Evolutionary conservation across 1,140 invertebrate genomes (phyloP).

Genomic region (Drosophila equinoxialis): DNA sequence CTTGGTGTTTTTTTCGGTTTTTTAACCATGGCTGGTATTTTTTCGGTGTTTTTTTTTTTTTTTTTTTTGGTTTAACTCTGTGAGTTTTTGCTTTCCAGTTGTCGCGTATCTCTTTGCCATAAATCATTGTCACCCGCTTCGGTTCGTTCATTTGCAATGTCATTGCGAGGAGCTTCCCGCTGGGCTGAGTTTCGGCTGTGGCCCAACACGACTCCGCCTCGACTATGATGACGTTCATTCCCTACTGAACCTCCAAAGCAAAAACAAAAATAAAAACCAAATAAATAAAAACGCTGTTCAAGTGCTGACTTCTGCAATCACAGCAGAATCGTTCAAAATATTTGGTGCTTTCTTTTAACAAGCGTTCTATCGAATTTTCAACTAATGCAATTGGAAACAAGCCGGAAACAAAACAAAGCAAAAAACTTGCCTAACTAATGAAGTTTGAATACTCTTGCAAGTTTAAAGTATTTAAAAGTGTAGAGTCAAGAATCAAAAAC

Average conservation of each 20-base stretch:
- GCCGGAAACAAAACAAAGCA: not conserved
- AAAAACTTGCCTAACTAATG: not conserved
- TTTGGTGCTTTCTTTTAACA: not conserved
- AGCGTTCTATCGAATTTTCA: not conserved
- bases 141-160: constrained; percentile 69
- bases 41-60: constrained; percentile 22
- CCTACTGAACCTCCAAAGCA: constrained; percentile 28
- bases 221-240: constrained; percentile 14
- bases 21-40: constrained; percentile 20
- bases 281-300: constrained; percentile 24
- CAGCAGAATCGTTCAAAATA: not conserved
- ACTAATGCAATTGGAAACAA: constrained; percentile 3
- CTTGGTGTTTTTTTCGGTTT: constrained; percentile 21
- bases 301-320: constrained; percentile 29
- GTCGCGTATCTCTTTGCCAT: constrained; percentile 82
- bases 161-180: constrained; percentile 78
- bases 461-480: no score
- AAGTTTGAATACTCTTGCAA: not conserved
- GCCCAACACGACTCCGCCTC: constrained; percentile 23
- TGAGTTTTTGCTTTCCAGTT: constrained; percentile 69
- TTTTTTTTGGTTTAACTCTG: constrained; percentile 50
- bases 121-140: constrained; percentile 82
- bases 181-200: constrained; percentile 63
- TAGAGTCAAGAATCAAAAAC: no score
- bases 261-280: not conserved